Evolutionary conservation across 1,140 invertebrate genomes (phyloP), one percentile per base, ranked within the genome.

Genomic region (Ostrea denselamellosa): DNA sequence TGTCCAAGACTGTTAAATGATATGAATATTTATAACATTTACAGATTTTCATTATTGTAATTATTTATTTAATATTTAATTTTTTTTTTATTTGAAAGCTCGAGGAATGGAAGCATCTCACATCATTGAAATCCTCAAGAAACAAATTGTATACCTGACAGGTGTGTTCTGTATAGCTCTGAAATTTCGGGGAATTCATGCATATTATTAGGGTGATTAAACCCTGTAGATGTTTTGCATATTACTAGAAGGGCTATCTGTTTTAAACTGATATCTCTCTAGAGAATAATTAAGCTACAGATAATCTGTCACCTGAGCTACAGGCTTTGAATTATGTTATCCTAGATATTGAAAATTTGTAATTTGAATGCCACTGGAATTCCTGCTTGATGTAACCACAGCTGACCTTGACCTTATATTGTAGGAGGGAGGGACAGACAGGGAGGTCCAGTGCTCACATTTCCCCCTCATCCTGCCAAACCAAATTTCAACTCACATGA

Each of bases 1-100:
- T 44, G 34, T 44, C 34, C 34, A 44, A 44, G 34, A 44, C 34
- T 44, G 34, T 44, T 44, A 2, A 5, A 44, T 44, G 5, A 44
- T 5, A 44, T 44, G 34, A 44, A 44, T 44, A 44, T 44, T 1
- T 44, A 44, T n/a, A n/a, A n/a, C 2, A 44, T 44, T 44, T 44
- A 44, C 5, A 5, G 5, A 44, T 44, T 44, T 44, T 44, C 34
- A 44, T 44, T 1, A 44, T 44, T 44, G 34, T 44, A 44, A 44
- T 44, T 44, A 44, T 44, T 44, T 44, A 44, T 44, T 44, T 44
- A 44, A n/a, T n/a, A 58, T 58, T 14, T 2, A 44, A 77, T 58
- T n/a, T 85, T 22, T 12, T 14, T 85, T 84, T 85, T 90, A 1
- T 77, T 56, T 93, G 95, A 95, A 89, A 94, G 97, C 96, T 96